phyloP scores from a whole-genome alignment of 2,888 invertebrate genomes.

The Epiblema foenella region DNA sequence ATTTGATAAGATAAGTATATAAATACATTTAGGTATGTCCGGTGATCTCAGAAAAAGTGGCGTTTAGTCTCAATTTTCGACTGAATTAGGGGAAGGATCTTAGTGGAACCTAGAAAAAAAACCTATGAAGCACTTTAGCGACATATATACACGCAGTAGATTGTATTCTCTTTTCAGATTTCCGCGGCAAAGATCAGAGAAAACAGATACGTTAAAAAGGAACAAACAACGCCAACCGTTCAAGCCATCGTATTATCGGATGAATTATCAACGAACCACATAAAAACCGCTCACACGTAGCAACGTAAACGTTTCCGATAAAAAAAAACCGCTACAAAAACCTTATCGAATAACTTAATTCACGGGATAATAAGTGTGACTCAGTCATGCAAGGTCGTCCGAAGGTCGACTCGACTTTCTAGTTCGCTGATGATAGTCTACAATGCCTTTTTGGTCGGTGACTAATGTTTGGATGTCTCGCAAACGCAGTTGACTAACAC shows the following conservation, averaged over 20 bases:
- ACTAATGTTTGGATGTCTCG: constrained; percentile 52
- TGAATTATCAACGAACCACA: neutral
- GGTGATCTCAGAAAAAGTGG: too few relatives aligned
- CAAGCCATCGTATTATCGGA: neutral
- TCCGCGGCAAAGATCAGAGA: neutral
- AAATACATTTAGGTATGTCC: too few relatives aligned
- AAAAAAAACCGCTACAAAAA: constrained; percentile 22
- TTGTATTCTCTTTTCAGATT: too few relatives aligned
- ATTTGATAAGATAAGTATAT: too few relatives aligned
- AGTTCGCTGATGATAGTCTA: constrained; percentile 51
- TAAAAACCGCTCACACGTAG: neutral
- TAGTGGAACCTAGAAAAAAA: too few relatives aligned
- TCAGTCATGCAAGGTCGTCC: constrained; percentile 34
- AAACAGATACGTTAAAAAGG: neutral
- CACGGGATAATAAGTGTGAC: constrained; percentile 37
- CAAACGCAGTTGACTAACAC: constrained; percentile 1
- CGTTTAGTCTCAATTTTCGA: too few relatives aligned
- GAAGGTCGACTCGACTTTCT: constrained; percentile 40
- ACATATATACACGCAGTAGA: too few relatives aligned
- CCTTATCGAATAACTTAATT: constrained; percentile 24
- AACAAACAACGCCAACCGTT: neutral
- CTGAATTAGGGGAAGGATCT: too few relatives aligned
- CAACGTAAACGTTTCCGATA: constrained; percentile 17
- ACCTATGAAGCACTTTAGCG: too few relatives aligned
- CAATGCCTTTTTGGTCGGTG: constrained; percentile 58